Percentiles rank a stretch among this genome's conserved stretches.
Evolutionary conservation across 2,888 invertebrate genomes (phyloP).

Genomic region (Hirtodrosophila confusa): DNA sequence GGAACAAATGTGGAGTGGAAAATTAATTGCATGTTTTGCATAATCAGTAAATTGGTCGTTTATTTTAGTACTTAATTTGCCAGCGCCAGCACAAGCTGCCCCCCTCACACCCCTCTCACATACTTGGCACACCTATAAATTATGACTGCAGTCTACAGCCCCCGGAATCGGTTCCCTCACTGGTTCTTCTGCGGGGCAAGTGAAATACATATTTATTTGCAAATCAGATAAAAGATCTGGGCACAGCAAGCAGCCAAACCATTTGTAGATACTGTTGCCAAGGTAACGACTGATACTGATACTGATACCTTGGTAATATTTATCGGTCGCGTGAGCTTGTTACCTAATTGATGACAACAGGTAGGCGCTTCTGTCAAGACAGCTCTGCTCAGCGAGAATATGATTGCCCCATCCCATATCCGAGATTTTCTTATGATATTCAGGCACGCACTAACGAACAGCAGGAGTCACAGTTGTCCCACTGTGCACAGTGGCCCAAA

Average conservation of each 20-base stretch:
- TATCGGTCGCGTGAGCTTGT: constrained; percentile 83
- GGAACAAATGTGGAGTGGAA: constrained; percentile 56
- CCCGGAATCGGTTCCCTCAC: constrained; percentile 20
- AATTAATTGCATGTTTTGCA: constrained; percentile 81
- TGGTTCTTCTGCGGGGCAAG: constrained; percentile 41
- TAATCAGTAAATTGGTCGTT: constrained; percentile 82
- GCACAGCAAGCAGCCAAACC: constrained; percentile 45
- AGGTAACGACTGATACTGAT: constrained; percentile 21
- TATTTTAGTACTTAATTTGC: constrained; percentile 79
- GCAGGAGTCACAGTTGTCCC: constrained; percentile 52
- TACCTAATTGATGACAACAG: constrained; percentile 83
- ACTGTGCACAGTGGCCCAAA: constrained; percentile 13
- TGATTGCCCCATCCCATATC: constrained; percentile 43
- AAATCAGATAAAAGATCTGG: constrained; percentile 72
- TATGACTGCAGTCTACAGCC: constrained; percentile 50
- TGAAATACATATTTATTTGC: constrained; percentile 75
- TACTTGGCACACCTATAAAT: constrained; percentile 60
- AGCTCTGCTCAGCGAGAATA: constrained; percentile 21
- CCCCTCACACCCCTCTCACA: constrained; percentile 15
- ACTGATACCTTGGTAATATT: constrained; percentile 57
- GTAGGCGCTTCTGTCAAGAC: constrained; percentile 82
- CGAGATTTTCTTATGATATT: constrained; percentile 56
- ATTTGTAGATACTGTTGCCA: constrained; percentile 45
- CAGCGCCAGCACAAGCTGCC: constrained; percentile 40
- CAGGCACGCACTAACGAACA: constrained; percentile 63